phyloP scores from a whole-genome alignment of 2,888 invertebrate species.

The Esperia sulphurella region DNA sequence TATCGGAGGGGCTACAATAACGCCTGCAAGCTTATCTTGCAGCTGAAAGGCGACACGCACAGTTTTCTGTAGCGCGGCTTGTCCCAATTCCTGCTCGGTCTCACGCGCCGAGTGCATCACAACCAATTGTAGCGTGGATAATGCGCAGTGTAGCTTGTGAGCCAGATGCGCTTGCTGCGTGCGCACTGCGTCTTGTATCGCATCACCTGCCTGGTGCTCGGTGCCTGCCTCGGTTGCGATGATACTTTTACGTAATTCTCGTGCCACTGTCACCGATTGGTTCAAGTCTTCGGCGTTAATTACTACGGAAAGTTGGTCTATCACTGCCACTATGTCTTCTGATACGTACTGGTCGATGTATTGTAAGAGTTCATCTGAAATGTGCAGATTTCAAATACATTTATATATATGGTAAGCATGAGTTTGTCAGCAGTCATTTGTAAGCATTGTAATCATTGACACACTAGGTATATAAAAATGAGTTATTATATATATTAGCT shows the following conservation, averaged over 20 bases:
- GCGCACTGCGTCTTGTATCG: background rate
- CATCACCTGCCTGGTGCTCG: background rate
- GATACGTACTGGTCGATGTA: conserved; percentile 13
- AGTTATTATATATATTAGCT: no score
- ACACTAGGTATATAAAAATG: no score
- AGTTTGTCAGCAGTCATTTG: no score
- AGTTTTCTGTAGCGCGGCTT: background rate
- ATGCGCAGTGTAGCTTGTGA: conserved; percentile 2
- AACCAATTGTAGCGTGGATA: conserved; percentile 1
- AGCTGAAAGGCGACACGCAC: conserved; percentile 1
- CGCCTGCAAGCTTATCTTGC: conserved; percentile 5
- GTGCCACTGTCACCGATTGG: conserved; percentile 12
- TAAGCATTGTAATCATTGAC: no score
- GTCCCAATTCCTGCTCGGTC: background rate
- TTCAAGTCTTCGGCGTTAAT: conserved; percentile 5
- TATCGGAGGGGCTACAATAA: background rate
- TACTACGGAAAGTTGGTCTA: conserved; percentile 6
- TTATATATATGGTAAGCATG: no score
- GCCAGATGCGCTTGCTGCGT: conserved; percentile 3
- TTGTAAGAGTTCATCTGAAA: conserved; percentile 16
- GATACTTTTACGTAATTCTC: conserved; percentile 10
- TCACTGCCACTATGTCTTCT: conserved; percentile 3
- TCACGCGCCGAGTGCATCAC: conserved; percentile 1
- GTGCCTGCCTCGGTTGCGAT: background rate
- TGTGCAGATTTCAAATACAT: background rate